Evolutionary conservation across 2,113 vertebrate species (phyloP).

Genomic region (Cryptomyrus ogoouensis): DNA sequence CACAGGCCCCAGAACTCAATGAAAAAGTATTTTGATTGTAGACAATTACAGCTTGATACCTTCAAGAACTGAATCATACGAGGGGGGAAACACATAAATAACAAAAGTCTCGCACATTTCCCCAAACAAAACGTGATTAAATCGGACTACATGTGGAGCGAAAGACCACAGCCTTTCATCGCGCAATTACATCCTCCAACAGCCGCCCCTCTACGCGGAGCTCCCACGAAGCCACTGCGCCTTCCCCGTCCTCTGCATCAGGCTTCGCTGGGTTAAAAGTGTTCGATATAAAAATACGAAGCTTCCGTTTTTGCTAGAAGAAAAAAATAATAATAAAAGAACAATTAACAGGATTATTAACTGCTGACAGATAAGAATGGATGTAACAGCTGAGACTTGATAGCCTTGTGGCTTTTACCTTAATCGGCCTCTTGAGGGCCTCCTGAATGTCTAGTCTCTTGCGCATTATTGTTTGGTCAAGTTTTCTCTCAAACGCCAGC

Average conservation of each 20-base stretch:
- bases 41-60: neutral
- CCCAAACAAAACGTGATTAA: neutral
- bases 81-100: neutral
- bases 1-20: neutral
- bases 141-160: neutral
- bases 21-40: neutral
- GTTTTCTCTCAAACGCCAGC: conserved; percentile 91
- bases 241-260: conserved; percentile 92
- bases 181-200: conserved; percentile 81
- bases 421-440: conserved; percentile 94
- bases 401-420: conserved; percentile 63
- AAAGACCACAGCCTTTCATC: neutral
- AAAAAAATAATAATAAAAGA: neutral
- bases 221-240: conserved; percentile 97
- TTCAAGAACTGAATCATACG: neutral
- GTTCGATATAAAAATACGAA: conserved; percentile 97
- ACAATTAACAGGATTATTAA: neutral
- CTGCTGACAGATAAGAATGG: neutral
- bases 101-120: neutral
- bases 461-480: conserved; percentile 98
- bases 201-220: conserved; percentile 92
- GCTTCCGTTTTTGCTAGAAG: conserved; percentile 93
- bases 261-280: conserved; percentile 98
- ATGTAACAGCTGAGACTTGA: neutral
- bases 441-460: conserved; percentile 97